phyloP scores from a whole-genome alignment of 2,888 invertebrate species.

The Lithosia quadra region DNA sequence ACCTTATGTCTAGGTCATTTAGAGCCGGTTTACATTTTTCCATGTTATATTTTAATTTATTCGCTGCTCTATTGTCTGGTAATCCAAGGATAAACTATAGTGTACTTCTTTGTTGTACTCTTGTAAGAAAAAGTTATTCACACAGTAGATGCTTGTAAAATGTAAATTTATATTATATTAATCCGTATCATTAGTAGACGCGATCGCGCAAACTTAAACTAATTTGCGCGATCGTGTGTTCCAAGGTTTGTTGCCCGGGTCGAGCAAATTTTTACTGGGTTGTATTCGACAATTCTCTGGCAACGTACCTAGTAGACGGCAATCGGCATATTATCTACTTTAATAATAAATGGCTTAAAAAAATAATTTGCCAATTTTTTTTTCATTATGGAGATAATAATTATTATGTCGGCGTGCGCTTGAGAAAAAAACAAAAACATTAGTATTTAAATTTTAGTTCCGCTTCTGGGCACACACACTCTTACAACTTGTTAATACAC shows the following conservation, averaged over 20 bases:
- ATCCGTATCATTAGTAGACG: not conserved
- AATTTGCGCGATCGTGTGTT: not conserved
- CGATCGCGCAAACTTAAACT: too few species aligned
- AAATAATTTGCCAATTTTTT: not conserved
- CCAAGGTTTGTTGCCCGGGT: constrained; percentile 4
- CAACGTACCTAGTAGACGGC: not conserved
- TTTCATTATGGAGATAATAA: not conserved
- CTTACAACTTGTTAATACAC: not conserved
- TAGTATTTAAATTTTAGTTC: not conserved
- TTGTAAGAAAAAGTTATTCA: constrained; percentile 12
- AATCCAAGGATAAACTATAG: constrained; percentile 15
- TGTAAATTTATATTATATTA: constrained; percentile 13
- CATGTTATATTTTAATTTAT: constrained; percentile 15
- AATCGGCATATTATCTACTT: not conserved
- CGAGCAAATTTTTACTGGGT: not conserved
- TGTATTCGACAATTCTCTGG: not conserved
- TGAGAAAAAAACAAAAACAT: not conserved
- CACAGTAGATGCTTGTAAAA: constrained; percentile 12
- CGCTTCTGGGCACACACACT: constrained; percentile 3
- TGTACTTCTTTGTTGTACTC: constrained; percentile 11
- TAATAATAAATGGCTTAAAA: not conserved
- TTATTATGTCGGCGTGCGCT: not conserved
- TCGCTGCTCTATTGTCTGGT: constrained; percentile 15
- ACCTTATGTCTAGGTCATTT: not conserved
- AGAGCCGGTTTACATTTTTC: not conserved